phyloP scores from a whole-genome alignment of 2,888 invertebrate genomes.

The Folsomia manolachei region DNA sequence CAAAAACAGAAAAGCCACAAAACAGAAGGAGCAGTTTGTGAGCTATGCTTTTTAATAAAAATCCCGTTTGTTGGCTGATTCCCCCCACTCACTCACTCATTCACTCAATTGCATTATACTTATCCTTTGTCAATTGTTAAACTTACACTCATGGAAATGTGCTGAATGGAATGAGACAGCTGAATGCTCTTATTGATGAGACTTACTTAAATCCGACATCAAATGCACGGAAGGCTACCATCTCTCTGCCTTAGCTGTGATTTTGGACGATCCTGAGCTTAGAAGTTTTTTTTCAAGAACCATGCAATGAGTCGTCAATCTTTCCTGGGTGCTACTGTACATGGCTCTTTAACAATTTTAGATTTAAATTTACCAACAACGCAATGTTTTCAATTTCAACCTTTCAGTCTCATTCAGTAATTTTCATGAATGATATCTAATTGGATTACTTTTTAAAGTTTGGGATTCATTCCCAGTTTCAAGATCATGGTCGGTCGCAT shows the following conservation, averaged over 20 bases:
- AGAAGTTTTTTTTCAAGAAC: too few species aligned
- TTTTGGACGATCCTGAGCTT: neutral
- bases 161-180: conserved; percentile 38
- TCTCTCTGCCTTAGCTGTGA: too few species aligned
- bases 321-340: too few species aligned
- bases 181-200: conserved; percentile 28
- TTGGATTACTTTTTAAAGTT: conserved; percentile 33
- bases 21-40: neutral
- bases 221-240: too few species aligned
- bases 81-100: conserved; percentile 15
- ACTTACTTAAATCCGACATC: neutral
- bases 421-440: conserved; percentile 33
- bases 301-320: too few species aligned
- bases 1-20: neutral
- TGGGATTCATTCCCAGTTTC: neutral
- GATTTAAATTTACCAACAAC: neutral
- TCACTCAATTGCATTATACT: neutral
- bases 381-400: neutral
- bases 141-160: conserved; percentile 18
- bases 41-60: neutral
- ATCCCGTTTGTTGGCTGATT: neutral
- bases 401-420: neutral
- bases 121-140: conserved; percentile 13
- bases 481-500: neutral
- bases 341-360: too few species aligned